Conservation (phyloP, 2,113 vertebrate species). For the Saguinus imperator region DNA sequence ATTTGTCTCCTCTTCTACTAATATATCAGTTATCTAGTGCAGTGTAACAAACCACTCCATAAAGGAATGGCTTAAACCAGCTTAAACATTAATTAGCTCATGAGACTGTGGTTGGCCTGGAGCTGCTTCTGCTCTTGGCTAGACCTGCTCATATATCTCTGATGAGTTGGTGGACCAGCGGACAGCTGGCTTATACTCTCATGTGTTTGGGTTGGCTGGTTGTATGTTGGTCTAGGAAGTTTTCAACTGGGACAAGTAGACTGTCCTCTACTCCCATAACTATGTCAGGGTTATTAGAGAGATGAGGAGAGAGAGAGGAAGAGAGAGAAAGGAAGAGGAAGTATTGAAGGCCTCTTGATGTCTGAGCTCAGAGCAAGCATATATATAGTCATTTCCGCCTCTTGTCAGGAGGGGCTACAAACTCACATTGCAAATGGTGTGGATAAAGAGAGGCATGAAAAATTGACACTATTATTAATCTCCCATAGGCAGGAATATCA, state of each 20-base stretch:
- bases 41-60: constrained; percentile 5
- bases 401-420: not conserved
- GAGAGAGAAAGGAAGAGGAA: not conserved
- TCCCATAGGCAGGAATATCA: not conserved
- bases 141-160: not conserved
- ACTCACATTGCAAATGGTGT: not conserved
- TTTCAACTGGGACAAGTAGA: not conserved
- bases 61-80: not conserved
- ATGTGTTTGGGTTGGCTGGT: not conserved
- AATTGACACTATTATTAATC: not conserved
- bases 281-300: not conserved
- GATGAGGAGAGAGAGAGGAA: not conserved
- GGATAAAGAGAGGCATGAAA: not conserved
- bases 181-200: not conserved
- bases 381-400: not conserved
- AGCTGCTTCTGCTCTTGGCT: not conserved
- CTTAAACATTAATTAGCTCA: not conserved
- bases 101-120: not conserved
- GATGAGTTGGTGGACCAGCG: not conserved
- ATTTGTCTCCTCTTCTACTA: not conserved
- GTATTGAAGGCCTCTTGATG: not conserved
- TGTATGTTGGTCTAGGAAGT: not conserved
- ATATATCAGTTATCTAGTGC: not conserved
- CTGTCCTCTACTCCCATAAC: not conserved
- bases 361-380: not conserved